These are phyloP conservation scores for Chironex yamaguchii DNA, from an alignment of 30 jellyfish, hydroid and myxozoan genomes.

Conservation along the genomic window DNA sequence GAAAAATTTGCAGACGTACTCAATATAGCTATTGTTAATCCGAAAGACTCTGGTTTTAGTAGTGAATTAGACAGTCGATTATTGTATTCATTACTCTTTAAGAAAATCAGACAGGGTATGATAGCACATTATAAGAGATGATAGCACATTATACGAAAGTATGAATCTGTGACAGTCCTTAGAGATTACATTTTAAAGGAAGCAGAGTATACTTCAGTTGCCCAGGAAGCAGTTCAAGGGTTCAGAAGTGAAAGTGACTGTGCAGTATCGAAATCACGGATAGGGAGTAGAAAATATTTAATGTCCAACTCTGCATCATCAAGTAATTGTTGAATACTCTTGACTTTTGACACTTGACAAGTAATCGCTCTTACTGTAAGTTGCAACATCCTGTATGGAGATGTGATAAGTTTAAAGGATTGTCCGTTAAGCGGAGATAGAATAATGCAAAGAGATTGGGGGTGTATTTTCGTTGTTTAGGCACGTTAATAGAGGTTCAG, in stretches of 20 bases:
- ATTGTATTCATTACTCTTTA: background rate
- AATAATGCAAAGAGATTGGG: conserved; percentile 12
- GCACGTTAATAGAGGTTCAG: conserved; percentile 13
- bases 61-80: background rate
- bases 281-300: too few relatives aligned
- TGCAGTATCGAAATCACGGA: too few relatives aligned
- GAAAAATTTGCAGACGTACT: background rate
- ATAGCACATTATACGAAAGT: background rate
- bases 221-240: too few relatives aligned
- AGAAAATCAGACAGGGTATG: background rate
- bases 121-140: background rate
- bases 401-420: background rate
- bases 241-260: too few relatives aligned
- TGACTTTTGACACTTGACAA: too few relatives aligned
- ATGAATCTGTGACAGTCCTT: background rate
- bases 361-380: too few relatives aligned
- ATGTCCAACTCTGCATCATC: too few relatives aligned
- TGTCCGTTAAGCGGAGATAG: conserved; percentile 19
- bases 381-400: conserved; percentile 23
- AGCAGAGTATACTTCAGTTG: background rate
- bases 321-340: too few relatives aligned
- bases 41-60: background rate
- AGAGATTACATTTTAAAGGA: background rate
- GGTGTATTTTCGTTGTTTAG: conserved; percentile 50
- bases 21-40: background rate